Conservation (phyloP, 1,140 invertebrate genomes). For the Palaemon carinicauda region DNA sequence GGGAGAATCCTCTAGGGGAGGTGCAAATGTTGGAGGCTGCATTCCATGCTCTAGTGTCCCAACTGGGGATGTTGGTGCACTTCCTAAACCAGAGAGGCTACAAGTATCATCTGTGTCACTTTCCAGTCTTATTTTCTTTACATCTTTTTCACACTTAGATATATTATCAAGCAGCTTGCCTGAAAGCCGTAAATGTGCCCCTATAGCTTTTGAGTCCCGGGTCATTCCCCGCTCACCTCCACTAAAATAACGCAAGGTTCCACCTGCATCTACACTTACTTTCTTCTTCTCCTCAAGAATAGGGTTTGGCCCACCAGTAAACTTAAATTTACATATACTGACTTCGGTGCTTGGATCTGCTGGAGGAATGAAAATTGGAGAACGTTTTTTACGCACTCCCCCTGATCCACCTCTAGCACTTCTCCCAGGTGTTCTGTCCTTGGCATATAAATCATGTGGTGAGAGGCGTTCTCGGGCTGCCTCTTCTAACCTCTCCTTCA, state of each 20-base stretch:
- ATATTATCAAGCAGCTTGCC: conserved; percentile 57
- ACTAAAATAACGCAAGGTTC: conserved; percentile 77
- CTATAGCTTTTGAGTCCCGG: background rate
- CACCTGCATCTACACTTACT: conserved; percentile 84
- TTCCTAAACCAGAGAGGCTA: conserved; percentile 34
- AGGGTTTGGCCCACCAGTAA: conserved; percentile 87
- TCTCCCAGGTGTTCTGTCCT: background rate
- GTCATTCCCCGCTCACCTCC: conserved; percentile 43
- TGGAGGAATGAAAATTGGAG: conserved; percentile 55
- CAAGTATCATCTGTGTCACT: conserved; percentile 55
- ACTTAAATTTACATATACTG: conserved; percentile 94
- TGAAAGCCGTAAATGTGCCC: conserved; percentile 40
- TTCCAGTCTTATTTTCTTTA: conserved; percentile 59
- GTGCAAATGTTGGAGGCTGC: conserved; percentile 35
- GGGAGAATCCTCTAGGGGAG: conserved; percentile 60
- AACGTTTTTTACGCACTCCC: conserved; percentile 56
- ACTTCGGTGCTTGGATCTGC: conserved; percentile 62
- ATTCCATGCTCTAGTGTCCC: conserved; percentile 35
- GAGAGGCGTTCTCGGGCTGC: conserved; percentile 42
- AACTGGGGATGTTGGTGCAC: conserved; percentile 36
- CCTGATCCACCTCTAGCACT: background rate
- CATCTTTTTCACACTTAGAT: conserved; percentile 58
- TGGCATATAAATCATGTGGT: conserved; percentile 15
- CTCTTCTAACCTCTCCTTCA: conserved; percentile 52
- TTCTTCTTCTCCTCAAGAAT: conserved; percentile 89